Conservation (phyloP, 2,888 invertebrate genomes). For the Nasonovia ribisnigri region DNA sequence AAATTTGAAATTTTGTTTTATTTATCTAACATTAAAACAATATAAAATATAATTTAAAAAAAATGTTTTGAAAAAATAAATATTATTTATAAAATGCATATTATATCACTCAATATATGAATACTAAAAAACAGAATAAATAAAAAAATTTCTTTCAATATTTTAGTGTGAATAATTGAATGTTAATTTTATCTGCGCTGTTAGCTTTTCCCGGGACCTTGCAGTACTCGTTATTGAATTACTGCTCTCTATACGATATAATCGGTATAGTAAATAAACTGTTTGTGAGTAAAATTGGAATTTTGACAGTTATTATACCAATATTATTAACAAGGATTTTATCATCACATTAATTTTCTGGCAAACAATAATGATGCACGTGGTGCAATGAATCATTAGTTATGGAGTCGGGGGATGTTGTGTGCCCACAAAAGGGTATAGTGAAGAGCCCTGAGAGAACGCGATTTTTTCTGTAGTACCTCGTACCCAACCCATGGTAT, state of each 20-base stretch:
- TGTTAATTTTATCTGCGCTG: background rate
- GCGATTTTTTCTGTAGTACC: background rate
- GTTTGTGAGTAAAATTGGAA: constrained; percentile 9
- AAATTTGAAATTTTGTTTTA: too few species aligned
- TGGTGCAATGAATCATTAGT: background rate
- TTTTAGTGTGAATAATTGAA: background rate
- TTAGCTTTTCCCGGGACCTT: background rate
- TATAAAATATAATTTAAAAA: too few species aligned
- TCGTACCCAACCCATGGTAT: background rate
- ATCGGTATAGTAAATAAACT: constrained; percentile 18
- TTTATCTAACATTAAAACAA: too few species aligned
- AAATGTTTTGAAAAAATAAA: too few species aligned
- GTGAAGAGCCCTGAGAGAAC: background rate
- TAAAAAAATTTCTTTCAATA: background rate
- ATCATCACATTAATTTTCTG: background rate
- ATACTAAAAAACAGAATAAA: background rate
- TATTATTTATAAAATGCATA: too few species aligned
- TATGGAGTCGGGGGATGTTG: background rate
- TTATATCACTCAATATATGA: background rate
- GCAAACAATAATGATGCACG: background rate
- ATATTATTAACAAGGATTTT: background rate
- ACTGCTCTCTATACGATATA: background rate
- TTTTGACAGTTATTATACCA: constrained; percentile 17
- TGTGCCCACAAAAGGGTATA: background rate
- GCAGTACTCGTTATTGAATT: background rate